Evolutionary conservation across 2,113 vertebrate genomes (phyloP).

Genomic region (Upupa epops): DNA sequence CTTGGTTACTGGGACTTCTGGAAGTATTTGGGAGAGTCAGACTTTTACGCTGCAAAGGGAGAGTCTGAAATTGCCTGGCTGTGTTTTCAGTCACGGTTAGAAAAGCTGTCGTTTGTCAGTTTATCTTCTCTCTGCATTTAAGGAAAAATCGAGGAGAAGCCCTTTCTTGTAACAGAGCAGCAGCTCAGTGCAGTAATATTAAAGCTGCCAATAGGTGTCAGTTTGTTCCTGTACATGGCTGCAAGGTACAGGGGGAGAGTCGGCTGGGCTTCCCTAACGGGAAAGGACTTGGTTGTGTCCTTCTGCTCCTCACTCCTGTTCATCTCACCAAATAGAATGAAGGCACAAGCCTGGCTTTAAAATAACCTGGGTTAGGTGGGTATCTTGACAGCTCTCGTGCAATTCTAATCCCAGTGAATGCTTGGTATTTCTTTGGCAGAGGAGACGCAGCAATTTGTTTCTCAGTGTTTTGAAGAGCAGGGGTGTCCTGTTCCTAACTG

Average conservation of each 20-base stretch:
- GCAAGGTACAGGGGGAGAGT: neutral
- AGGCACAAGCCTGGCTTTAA: neutral
- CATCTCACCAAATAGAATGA: neutral
- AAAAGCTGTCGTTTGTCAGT: neutral
- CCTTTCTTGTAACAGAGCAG: neutral
- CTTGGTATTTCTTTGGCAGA: too few species aligned
- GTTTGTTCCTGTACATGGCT: slow-evolving; percentile 58
- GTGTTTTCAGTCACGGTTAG: neutral
- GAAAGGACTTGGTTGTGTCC: neutral
- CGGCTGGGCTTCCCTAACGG: neutral
- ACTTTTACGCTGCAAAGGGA: neutral
- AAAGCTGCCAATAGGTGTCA: slow-evolving; percentile 70
- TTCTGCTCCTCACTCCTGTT: neutral
- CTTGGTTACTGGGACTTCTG: neutral
- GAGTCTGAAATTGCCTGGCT: neutral
- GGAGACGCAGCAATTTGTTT: too few species aligned
- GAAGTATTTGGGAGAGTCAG: neutral
- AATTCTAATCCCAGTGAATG: neutral
- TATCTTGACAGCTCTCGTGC: neutral
- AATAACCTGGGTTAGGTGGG: neutral
- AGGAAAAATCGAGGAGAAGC: neutral
- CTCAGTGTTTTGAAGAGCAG: neutral
- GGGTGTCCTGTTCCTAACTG: rapidly evolving
- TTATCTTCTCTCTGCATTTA: neutral
- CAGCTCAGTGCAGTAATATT: slow-evolving; percentile 38